A percentile compares a stretch with the other conserved stretches of the same genome.
Evolutionary conservation across 2,113 vertebrate genomes (phyloP).

Genomic region (Platysteira castanea): DNA sequence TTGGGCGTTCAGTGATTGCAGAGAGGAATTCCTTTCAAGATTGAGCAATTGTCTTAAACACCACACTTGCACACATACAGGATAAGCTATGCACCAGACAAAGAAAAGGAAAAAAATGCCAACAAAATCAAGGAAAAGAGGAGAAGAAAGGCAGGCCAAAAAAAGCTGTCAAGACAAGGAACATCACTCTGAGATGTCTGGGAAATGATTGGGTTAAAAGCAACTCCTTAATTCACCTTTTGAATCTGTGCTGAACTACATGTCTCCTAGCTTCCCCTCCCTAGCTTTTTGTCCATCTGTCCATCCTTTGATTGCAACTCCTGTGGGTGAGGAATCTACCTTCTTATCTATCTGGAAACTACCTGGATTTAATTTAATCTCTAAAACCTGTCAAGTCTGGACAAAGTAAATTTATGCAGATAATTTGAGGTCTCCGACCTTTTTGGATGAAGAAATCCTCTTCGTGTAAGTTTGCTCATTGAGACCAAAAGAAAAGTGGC

Average conservation of each 20-base stretch:
- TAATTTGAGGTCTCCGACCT: not conserved
- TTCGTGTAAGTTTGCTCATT: not conserved
- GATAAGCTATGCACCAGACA: not conserved
- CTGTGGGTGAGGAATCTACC: not conserved
- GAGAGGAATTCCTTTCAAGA: slow-evolving; percentile 38
- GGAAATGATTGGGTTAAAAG: not conserved
- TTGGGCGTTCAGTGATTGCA: not conserved
- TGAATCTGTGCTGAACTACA: not conserved
- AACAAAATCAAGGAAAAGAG: not conserved
- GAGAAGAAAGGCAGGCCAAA: not conserved
- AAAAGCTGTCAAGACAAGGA: not conserved
- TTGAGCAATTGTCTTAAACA: not conserved
- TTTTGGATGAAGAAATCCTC: not conserved
- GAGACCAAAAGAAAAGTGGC: not conserved
- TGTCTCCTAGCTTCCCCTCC: not conserved
- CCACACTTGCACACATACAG: not conserved
- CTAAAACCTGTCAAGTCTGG: not conserved
- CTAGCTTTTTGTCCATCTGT: not conserved
- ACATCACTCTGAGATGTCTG: not conserved
- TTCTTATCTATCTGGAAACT: not conserved
- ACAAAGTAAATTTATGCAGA: not conserved
- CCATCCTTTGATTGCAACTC: not conserved
- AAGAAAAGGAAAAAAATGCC: not conserved
- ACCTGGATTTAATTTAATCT: not conserved
- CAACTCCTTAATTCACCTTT: not conserved